Base-by-base conservation (phyloP, 1,140 invertebrate genomes). In the Drosophila pandora region DNA sequence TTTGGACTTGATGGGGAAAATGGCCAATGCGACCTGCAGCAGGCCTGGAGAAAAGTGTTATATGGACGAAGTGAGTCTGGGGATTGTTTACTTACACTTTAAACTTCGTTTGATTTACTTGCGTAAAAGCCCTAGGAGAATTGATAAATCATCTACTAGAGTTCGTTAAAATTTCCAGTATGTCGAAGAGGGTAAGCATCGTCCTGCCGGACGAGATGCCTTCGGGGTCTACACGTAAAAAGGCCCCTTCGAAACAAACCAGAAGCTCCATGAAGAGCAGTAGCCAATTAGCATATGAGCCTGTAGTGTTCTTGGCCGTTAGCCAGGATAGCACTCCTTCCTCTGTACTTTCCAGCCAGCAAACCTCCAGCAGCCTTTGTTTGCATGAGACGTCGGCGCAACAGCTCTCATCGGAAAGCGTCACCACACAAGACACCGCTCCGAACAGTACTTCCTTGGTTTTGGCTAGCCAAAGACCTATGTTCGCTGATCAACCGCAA, bases 131-230 rank as follows among this genome's bases (percentile, higher is more conserved):
- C 21, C 12, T 7, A 13, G 0, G 12, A 28, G 17, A 21, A 23
- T 10, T 47, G 8, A 6, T 21, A 37, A 59, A 47, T 48, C 22
- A 7, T n/a, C 12, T 4, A 34, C 30, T 28, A 25, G 52, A 30
- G 28, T 55, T 17, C 9, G 21, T 63, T 25, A 17, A 74, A 75
- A 74, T 55, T 55, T 21, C 30, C 49, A 76, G 61, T 30, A 81
- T 85, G 82, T 70, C 77, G 0, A 87, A 62, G 41, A 55, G 82
- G 2, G 82, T 81, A 3, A 85, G 68, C 68, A 84, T 84, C 28
- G 10, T 69, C 9, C 13, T 78, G 49, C 79, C 79, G 12, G 60
- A 25, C 5, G 79, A 76, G 13, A 47, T 22, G 22, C 13, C 4
- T 13, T 12, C 5, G 34, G 34, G 7, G 4, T 9, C 10, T 5